These are phyloP conservation scores for Rousettus leschenaultii DNA, from an alignment of 2,113 vertebrate genomes.

Conservation along the genomic window DNA sequence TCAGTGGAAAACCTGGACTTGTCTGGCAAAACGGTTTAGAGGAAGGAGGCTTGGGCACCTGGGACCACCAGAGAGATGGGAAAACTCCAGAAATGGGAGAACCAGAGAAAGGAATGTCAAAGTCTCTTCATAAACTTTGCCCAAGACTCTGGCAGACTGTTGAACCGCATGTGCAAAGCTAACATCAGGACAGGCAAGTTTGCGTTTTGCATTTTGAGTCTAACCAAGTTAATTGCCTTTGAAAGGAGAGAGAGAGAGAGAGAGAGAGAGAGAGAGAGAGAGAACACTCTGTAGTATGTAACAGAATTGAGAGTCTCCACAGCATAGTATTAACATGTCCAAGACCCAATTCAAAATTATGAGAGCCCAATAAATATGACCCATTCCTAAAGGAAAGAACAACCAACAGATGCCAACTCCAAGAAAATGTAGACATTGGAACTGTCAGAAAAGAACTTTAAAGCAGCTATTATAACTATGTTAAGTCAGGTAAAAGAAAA, in stretches of 20 bases:
- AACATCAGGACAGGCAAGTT: not conserved
- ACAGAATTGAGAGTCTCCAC: not conserved
- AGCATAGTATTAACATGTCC: not conserved
- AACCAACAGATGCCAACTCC: not conserved
- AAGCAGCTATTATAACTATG: not conserved
- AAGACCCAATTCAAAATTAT: not conserved
- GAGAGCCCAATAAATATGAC: not conserved
- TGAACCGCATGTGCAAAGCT: not conserved
- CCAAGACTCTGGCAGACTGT: not conserved
- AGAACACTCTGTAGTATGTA: not conserved
- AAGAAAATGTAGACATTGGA: not conserved
- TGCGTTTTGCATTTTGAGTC: not conserved
- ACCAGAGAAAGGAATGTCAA: not conserved
- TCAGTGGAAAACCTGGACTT: not conserved
- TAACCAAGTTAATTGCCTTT: not conserved
- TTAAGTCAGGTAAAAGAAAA: constrained; percentile 1
- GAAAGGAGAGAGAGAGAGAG: no score
- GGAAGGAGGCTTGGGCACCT: not conserved
- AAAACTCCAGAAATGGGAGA: not conserved
- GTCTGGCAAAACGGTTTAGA: not conserved
- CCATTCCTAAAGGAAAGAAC: not conserved
- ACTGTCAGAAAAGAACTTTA: not conserved
- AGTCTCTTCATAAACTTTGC: not conserved
- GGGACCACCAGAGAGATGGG: not conserved
- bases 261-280: no score